Evolutionary conservation across 1,140 invertebrate genomes (phyloP).

Genomic region (Elysia chlorotica): DNA sequence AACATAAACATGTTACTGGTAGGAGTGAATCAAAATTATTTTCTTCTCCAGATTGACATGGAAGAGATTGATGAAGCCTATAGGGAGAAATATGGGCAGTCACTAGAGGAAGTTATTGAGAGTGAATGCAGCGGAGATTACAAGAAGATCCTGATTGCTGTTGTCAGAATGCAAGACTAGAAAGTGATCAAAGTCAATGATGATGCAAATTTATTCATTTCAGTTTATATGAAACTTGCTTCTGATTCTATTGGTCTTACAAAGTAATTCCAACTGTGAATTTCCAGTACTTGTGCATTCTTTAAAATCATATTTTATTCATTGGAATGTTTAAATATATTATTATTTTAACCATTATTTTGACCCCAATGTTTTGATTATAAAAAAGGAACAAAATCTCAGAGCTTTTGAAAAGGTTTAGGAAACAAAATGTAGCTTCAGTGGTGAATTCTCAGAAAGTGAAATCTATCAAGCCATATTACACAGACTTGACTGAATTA

Average conservation of each 20-base stretch:
- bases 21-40: too few relatives aligned
- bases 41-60: slow-evolving; percentile 43
- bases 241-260: too few relatives aligned
- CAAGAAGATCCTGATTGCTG: slow-evolving; percentile 41
- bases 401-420: background rate
- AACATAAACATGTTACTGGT: too few relatives aligned
- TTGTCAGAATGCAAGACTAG: slow-evolving; percentile 24
- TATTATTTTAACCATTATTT: background rate
- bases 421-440: too few relatives aligned
- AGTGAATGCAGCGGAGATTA: slow-evolving; percentile 54
- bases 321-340: background rate
- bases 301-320: background rate
- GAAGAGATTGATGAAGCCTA: slow-evolving; percentile 41
- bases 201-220: too few relatives aligned
- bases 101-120: slow-evolving; percentile 35
- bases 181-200: background rate
- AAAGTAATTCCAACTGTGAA: too few relatives aligned
- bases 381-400: background rate
- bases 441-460: too few relatives aligned
- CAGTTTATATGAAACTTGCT: background rate
- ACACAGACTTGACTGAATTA: too few relatives aligned
- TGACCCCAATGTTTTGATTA: background rate
- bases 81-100: slow-evolving; percentile 36
- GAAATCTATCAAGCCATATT: too few relatives aligned
- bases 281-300: too few relatives aligned